Conservation (phyloP, 2,888 invertebrate species). For the Brenthis daphne region DNA sequence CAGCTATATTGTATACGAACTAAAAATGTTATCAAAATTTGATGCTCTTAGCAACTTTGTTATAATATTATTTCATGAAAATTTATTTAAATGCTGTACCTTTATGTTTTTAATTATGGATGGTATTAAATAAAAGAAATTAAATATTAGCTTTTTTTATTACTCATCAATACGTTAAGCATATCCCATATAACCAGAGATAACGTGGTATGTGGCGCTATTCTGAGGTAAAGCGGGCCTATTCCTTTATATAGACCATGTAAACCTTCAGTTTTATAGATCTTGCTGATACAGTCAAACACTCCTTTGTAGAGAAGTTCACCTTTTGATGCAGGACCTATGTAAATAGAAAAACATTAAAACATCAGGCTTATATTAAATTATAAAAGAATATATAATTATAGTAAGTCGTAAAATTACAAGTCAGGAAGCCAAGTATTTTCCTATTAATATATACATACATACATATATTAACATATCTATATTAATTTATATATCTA, state of each 20-base stretch:
- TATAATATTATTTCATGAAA: background rate
- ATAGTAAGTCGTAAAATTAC: background rate
- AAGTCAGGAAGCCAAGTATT: background rate
- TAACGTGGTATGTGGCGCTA: constrained; percentile 90
- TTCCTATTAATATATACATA: background rate
- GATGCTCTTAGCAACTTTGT: too few species aligned
- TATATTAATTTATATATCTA: too few species aligned
- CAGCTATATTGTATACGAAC: too few species aligned
- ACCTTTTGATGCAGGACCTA: constrained; percentile 83
- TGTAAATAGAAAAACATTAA: constrained; percentile 43
- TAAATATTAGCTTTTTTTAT: constrained; percentile 50
- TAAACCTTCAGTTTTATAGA: constrained; percentile 88
- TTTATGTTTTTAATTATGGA: background rate
- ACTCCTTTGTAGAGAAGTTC: constrained; percentile 87
- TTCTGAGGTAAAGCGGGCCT: constrained; percentile 87
- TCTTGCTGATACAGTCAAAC: constrained; percentile 89
- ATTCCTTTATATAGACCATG: constrained; percentile 90
- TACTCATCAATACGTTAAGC: constrained; percentile 63
- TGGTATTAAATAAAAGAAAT: constrained; percentile 26
- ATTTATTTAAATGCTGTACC: background rate
- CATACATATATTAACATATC: too few species aligned
- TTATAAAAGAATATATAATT: background rate
- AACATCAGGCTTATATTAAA: background rate
- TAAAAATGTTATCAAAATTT: too few species aligned
- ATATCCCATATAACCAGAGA: constrained; percentile 90